phyloP scores from a whole-genome alignment of 2,113 vertebrate genomes.

The Psophia crepitans region DNA sequence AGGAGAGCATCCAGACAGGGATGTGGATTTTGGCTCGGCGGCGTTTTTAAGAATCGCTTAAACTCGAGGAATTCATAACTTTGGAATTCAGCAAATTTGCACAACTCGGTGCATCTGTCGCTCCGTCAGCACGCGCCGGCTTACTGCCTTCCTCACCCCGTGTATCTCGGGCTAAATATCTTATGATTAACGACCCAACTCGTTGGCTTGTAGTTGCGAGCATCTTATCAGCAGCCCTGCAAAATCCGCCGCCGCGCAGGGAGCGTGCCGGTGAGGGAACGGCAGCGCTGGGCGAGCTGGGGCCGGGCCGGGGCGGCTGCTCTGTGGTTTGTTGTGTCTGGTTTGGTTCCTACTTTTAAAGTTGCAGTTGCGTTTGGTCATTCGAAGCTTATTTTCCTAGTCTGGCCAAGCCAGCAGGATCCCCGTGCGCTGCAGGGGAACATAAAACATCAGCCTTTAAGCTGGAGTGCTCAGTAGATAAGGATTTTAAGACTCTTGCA shows the following conservation, averaged over 20 bases:
- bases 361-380: constrained; percentile 81
- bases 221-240: constrained; percentile 77
- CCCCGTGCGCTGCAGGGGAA: constrained; percentile 75
- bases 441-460: constrained; percentile 71
- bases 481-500: constrained; percentile 76
- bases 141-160: not conserved
- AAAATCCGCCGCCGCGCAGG: constrained; percentile 11
- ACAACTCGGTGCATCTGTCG: not conserved
- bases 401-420: constrained; percentile 83
- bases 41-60: not conserved
- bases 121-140: rapidly evolving
- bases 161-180: constrained; percentile 53
- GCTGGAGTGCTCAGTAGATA: constrained; percentile 73
- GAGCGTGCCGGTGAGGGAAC: constrained; percentile 73
- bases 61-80: not conserved
- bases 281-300: constrained; percentile 33
- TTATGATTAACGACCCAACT: constrained; percentile 68
- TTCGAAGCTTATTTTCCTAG: constrained; percentile 79
- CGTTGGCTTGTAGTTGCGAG: constrained; percentile 60
- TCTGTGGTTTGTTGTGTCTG: constrained; percentile 92
- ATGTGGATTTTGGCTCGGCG: not conserved
- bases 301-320: constrained; percentile 42
- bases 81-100: constrained; percentile 1
- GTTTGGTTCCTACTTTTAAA: constrained; percentile 79
- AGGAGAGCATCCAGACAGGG: not conserved